These are phyloP conservation scores for Apis cerana DNA, from an alignment of 1,140 invertebrate species.

Conservation along the genomic window DNA sequence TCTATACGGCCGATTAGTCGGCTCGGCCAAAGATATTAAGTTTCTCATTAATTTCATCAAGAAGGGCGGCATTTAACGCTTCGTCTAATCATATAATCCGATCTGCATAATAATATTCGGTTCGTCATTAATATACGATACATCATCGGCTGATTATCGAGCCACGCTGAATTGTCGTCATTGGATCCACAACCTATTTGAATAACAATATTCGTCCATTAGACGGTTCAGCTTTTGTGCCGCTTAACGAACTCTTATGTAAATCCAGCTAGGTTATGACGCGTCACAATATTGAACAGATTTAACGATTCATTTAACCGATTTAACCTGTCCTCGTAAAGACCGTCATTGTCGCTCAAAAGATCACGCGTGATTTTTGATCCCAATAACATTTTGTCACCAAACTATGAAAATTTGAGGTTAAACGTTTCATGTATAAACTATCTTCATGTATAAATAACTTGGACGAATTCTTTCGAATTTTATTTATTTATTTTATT, in stretches of 20 bases:
- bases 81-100: conserved; percentile 66
- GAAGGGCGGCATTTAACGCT: conserved; percentile 49
- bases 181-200: conserved; percentile 66
- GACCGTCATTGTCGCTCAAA: background rate
- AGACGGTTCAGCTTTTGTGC: conserved; percentile 60
- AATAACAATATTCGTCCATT: conserved; percentile 75
- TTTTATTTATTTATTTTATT: too few species aligned
- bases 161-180: conserved; percentile 23
- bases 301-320: conserved; percentile 71
- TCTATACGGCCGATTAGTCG: conserved; percentile 18
- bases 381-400: conserved; percentile 2
- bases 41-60: conserved; percentile 60
- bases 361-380: background rate
- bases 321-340: conserved; percentile 31
- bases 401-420: background rate
- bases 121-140: conserved; percentile 73
- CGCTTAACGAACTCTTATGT: conserved; percentile 65
- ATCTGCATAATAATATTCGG: conserved; percentile 65
- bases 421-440: too few species aligned
- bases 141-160: conserved; percentile 70
- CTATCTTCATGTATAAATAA: too few species aligned
- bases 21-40: background rate
- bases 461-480: too few species aligned
- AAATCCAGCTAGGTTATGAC: conserved; percentile 61
- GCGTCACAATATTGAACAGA: conserved; percentile 69